Percentiles rank a stretch among this genome's conserved stretches.
Evolutionary conservation across 92 coral and sea anemone species (phyloP).

Genomic region (Desmophyllum pertusum): DNA sequence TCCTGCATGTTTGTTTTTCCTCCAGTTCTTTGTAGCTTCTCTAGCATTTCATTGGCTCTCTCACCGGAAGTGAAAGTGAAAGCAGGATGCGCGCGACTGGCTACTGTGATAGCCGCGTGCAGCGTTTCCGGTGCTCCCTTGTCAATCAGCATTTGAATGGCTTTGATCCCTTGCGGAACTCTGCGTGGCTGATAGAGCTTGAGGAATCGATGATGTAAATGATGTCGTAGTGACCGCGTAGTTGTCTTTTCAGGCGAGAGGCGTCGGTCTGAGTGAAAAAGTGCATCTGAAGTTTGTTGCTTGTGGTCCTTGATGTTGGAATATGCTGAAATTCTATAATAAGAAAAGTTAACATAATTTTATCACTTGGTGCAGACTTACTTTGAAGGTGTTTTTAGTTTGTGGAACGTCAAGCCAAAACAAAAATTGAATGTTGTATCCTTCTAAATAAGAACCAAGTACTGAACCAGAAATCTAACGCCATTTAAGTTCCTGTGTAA

Average conservation of each 20-base stretch:
- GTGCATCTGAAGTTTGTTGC: slow-evolving; percentile 55
- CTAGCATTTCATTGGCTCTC: slow-evolving; percentile 55
- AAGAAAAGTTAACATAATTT: background rate
- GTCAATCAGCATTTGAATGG: slow-evolving; percentile 56
- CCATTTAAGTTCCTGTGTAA: too few species aligned
- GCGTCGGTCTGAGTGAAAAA: slow-evolving; percentile 57
- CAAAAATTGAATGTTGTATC: background rate
- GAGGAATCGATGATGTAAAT: slow-evolving; percentile 78
- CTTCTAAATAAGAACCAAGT: background rate
- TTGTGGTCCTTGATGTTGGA: slow-evolving; percentile 60
- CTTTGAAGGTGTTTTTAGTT: background rate
- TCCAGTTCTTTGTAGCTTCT: slow-evolving; percentile 62
- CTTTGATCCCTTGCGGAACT: slow-evolving; percentile 68
- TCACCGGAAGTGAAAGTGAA: slow-evolving; percentile 60
- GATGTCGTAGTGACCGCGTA: slow-evolving; percentile 64
- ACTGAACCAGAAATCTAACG: too few species aligned
- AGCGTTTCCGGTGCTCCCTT: slow-evolving; percentile 51
- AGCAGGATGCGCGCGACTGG: slow-evolving; percentile 56
- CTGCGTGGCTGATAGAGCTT: slow-evolving; percentile 70
- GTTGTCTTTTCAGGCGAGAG: slow-evolving; percentile 58
- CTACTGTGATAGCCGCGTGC: slow-evolving; percentile 76
- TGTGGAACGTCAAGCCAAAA: background rate
- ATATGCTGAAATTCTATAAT: slow-evolving; percentile 48
- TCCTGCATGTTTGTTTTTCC: slow-evolving; percentile 90
- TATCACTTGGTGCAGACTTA: background rate